Conservation (phyloP, 2,888 invertebrate species). For the Coelopa pilipes region DNA sequence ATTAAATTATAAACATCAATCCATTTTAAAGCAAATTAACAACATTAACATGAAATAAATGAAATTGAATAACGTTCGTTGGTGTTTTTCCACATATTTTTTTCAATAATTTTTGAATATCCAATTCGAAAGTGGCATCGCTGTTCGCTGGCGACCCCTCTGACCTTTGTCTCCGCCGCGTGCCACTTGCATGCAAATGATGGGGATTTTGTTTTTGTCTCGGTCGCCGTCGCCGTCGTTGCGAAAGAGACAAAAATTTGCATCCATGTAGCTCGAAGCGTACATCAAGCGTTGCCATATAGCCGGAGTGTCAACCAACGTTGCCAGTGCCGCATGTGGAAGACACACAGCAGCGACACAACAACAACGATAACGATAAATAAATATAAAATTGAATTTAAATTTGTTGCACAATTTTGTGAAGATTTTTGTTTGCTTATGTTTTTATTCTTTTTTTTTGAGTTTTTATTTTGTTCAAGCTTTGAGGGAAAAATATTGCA, state of each 20-base stretch:
- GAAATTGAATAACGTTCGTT: no score
- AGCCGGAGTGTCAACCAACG: background rate
- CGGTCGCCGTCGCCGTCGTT: background rate
- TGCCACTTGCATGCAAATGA: background rate
- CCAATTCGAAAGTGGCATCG: no score
- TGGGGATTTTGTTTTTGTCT: background rate
- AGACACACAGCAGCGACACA: background rate
- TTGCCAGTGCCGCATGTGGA: background rate
- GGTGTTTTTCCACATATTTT: no score
- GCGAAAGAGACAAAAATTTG: background rate
- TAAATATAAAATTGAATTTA: background rate
- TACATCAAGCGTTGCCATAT: background rate
- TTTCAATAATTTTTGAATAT: no score
- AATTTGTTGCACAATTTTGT: slow-evolving; percentile 2
- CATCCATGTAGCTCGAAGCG: no score
- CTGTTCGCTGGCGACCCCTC: no score
- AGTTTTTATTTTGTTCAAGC: background rate
- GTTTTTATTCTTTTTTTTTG: background rate
- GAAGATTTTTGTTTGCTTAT: background rate
- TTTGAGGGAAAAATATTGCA: background rate
- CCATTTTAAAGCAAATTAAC: no score
- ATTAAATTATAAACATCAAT: no score
- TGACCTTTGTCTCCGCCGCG: no score
- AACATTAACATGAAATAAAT: no score
- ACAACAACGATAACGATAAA: background rate